phyloP scores from a whole-genome alignment of 2,113 vertebrate genomes.

The Columbina picui region DNA sequence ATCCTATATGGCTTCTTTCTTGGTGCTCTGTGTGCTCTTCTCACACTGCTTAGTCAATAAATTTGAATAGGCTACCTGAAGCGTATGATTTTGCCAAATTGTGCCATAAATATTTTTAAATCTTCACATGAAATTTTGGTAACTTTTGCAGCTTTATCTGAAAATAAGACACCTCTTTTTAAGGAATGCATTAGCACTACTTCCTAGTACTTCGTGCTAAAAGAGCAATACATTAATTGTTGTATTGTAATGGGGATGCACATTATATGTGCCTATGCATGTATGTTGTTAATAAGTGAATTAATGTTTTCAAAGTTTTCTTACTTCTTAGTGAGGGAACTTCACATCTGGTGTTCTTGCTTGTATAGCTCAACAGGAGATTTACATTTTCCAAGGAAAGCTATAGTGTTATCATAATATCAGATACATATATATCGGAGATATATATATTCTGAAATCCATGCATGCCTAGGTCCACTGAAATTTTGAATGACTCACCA shows the following conservation, averaged over 20 bases:
- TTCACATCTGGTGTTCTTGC: background rate
- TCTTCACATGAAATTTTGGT: background rate
- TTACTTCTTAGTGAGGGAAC: background rate
- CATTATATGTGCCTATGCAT: background rate
- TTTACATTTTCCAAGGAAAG: background rate
- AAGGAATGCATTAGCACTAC: background rate
- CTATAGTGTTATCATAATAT: background rate
- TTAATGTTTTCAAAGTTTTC: background rate
- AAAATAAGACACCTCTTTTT: background rate
- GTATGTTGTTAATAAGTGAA: background rate
- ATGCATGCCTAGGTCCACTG: background rate
- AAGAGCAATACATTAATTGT: background rate
- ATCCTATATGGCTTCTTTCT: background rate
- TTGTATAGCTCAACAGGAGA: background rate
- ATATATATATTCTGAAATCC: background rate
- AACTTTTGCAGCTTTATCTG: background rate
- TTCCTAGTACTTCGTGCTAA: background rate
- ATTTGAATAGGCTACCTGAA: background rate
- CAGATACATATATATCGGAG: background rate
- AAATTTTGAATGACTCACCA: background rate
- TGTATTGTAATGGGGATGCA: background rate
- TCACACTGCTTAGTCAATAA: background rate
- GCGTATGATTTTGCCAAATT: background rate
- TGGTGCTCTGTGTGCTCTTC: background rate
- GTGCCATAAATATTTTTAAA: background rate